Base-by-base conservation (phyloP, 2,113 vertebrate species). In the Fulmarus glacialis region DNA sequence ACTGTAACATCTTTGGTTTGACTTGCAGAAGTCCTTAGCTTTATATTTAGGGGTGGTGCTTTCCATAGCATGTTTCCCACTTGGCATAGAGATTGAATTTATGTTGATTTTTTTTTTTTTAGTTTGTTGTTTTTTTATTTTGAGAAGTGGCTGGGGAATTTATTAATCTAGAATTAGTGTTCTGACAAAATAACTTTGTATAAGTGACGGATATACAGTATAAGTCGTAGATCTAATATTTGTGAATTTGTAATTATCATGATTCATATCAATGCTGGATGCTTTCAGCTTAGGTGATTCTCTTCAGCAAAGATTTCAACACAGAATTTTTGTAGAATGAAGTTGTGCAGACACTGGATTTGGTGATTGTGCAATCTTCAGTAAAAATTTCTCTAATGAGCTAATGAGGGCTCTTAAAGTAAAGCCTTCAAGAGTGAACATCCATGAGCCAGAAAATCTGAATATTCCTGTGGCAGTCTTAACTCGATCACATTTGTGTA, bases 21-120 rank as follows among this genome's bases (percentile, higher is more conserved):
- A 30, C 20, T 30, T 45, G 3, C 13, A 32, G 24, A n/a, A 53
- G 17, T 36, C 40, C 20, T 70, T 45, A n/a, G 20, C 34, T 66
- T 66, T 52, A 22, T 82, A 14, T n/a, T 90, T 32, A 63, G 15
- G 24, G 29, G 4, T 52, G 68, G 21, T 3, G 1, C 36, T 68
- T 81, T 38, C 16, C 1, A 1, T n/a, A 53, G 23, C 1, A 0
- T 56, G 15, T 67, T 59, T 63, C 29, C 43, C 21, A 6, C 29
- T 70, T 52, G n/a, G 15, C n/a, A 5, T 1, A 29, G 15, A 11
- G 56, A 26, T 58, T 38, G 48, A 50, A 36, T 68, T 89, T 62
- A 6, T 26, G 8, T 71, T 17, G 48, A 50, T 6, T 34, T 77
- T 22, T 15, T 18, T 47, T 19, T 15, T 18, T 47, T 43, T 43